Evolutionary conservation across 2,888 invertebrate species (phyloP), one percentile per base, ranked within the genome.

Genomic region (Tigriopus californicus): DNA sequence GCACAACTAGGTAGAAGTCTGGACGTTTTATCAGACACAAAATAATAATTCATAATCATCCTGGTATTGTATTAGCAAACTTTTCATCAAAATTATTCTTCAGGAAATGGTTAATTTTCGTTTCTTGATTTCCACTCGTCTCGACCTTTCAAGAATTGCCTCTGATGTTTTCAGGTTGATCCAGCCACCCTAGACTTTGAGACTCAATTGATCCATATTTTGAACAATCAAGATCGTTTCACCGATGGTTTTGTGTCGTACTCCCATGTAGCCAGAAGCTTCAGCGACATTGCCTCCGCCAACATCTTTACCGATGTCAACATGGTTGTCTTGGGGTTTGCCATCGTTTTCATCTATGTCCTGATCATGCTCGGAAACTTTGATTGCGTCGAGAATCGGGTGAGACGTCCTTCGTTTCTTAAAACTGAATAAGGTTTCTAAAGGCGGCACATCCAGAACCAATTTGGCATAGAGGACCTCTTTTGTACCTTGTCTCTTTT

Each of bases 311-410:
- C 80, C 69, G 86, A 86, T 67, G 72, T 83, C 61, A 79, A 79
- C 64, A 81, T 81, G 71, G 69, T 87, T 20, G 72, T 77, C 41
- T 67, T 79, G 60, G 86, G 86, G 52, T 79, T 81, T 62, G 63
- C 76, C 46, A 68, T 85, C 53, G 83, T 86, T 79, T 80, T 83
- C 66, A 66, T 83, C 44, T 88, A 85, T 67, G 80, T 87, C 47
- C 76, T 80, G 64, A 70, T 82, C 63, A 81, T 82, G 62, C 73
- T 86, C 58, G 85, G 85, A 10, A 79, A 80, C 67, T 81, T 75
- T 68, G 85, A 83, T 69, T 79, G 81, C 76, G 72, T 85, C 24
- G 83, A 85, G 71, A 77, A 80, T 63, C 77, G 81, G 69, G 80
- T 80, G 72, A 72, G 72, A 68, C 41, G 25, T 41, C 15, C 53